These are phyloP conservation scores for Caloenas nicobarica DNA, from an alignment of 2,113 vertebrate genomes.

Conservation along the genomic window DNA sequence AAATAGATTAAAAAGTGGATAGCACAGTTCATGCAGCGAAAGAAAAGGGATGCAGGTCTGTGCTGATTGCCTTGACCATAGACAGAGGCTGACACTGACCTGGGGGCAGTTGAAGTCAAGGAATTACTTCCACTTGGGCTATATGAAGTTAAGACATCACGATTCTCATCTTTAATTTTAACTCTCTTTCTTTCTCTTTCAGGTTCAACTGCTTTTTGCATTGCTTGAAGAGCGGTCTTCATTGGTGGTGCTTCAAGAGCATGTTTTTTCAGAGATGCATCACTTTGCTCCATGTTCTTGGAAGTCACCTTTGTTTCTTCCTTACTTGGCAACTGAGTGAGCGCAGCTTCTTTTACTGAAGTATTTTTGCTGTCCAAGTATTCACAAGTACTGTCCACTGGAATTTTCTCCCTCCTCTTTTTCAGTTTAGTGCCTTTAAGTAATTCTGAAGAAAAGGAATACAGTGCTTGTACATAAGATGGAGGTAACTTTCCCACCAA, in stretches of 20 bases:
- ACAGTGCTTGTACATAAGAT: neutral
- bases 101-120: slow-evolving; percentile 51
- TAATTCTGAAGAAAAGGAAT: slow-evolving; percentile 67
- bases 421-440: slow-evolving; percentile 70
- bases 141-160: neutral
- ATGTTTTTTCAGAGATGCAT: neutral
- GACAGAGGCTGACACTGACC: slow-evolving; percentile 81
- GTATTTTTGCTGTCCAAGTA: neutral
- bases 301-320: neutral
- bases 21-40: slow-evolving; percentile 74
- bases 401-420: slow-evolving; percentile 83
- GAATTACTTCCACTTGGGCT: slow-evolving; percentile 49
- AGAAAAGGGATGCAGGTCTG: slow-evolving; percentile 73
- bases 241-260: neutral
- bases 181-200: slow-evolving; percentile 76
- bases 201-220: neutral
- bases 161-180: slow-evolving; percentile 69
- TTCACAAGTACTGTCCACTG: slow-evolving; percentile 51
- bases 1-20: slow-evolving; percentile 72
- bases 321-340: neutral
- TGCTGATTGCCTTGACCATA: slow-evolving; percentile 44
- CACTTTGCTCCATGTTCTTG: neutral
- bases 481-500: neutral
- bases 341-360: neutral
- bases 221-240: neutral